Evolutionary conservation across 2,113 vertebrate species (phyloP).

Genomic region (Pica pica): DNA sequence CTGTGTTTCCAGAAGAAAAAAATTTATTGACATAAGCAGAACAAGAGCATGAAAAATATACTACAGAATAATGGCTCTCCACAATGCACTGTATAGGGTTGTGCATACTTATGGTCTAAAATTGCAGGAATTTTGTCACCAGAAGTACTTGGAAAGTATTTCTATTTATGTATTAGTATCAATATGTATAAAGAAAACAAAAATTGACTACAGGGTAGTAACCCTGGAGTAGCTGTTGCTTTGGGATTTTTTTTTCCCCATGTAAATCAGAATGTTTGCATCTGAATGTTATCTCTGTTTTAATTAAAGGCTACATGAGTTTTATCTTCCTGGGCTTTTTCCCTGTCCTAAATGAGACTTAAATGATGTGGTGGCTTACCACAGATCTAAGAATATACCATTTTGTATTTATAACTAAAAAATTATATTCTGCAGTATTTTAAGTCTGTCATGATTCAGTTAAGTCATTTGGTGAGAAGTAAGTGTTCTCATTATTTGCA

Average conservation of each 20-base stretch:
- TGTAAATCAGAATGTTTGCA: background rate
- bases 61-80: background rate
- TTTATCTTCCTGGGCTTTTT: background rate
- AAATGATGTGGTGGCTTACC: background rate
- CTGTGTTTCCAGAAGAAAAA: background rate
- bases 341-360: background rate
- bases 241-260: background rate
- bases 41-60: background rate
- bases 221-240: background rate
- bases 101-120: background rate
- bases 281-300: background rate
- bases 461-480: background rate
- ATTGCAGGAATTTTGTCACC: background rate
- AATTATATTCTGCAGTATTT: background rate
- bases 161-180: background rate
- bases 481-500: background rate
- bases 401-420: background rate
- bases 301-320: background rate
- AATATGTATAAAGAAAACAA: background rate
- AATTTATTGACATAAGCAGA: background rate
- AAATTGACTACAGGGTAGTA: background rate
- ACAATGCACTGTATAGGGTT: background rate
- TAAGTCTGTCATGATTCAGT: background rate
- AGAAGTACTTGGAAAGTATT: background rate
- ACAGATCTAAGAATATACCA: background rate